Evolutionary conservation across 2,888 invertebrate species (phyloP).

Genomic region (Amphimallon solstitiale): DNA sequence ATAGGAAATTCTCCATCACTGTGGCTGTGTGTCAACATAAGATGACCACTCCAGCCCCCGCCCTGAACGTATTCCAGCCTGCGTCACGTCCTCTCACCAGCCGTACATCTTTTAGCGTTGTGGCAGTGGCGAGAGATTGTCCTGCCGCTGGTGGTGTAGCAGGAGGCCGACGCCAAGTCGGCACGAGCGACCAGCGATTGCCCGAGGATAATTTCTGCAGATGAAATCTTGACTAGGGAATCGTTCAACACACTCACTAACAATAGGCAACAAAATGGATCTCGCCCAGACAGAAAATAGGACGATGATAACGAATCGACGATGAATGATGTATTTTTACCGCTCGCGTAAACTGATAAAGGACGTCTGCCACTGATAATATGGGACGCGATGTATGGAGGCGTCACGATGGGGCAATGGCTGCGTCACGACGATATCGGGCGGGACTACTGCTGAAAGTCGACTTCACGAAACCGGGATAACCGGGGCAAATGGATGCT

Average conservation of each 20-base stretch:
- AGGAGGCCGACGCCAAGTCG: constrained; percentile 19
- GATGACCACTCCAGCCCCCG: constrained; percentile 49
- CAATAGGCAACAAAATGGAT: constrained; percentile 19
- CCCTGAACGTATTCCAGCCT: constrained; percentile 63
- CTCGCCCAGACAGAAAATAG: constrained; percentile 24
- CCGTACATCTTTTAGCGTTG: constrained; percentile 20
- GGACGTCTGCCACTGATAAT: constrained; percentile 53
- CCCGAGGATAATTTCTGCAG: background rate
- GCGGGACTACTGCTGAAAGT: constrained; percentile 51
- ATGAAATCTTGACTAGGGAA: constrained; percentile 16
- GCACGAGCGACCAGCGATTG: constrained; percentile 12
- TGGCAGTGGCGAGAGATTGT: constrained; percentile 5
- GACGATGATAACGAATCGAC: constrained; percentile 4
- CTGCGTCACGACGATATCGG: constrained; percentile 51
- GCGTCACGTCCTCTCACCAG: constrained; percentile 30
- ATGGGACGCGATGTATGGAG: constrained; percentile 33
- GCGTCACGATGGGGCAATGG: constrained; percentile 36
- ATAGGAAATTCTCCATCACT: constrained; percentile 88
- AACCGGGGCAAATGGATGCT: constrained; percentile 46
- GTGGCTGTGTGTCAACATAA: constrained; percentile 84
- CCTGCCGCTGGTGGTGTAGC: constrained; percentile 8
- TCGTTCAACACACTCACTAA: background rate
- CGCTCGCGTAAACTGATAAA: constrained; percentile 12
- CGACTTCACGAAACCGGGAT: constrained; percentile 46
- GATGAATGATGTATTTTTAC: background rate